Evolutionary conservation across 2,888 invertebrate genomes (phyloP).

Genomic region (Lottia scabra): DNA sequence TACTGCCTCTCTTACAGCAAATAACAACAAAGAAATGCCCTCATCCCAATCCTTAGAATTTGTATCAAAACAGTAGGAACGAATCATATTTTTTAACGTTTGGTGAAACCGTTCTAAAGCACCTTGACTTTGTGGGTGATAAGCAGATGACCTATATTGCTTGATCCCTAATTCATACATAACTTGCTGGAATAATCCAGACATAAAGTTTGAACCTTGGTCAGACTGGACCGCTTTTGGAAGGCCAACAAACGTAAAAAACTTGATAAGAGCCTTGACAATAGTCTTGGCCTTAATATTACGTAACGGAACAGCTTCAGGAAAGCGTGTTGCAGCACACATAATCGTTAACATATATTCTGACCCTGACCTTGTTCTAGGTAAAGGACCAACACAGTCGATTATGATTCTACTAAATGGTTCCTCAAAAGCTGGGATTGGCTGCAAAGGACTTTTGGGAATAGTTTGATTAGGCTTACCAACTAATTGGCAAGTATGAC

Average conservation of each 20-base stretch:
- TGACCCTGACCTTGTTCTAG: slow-evolving; percentile 21
- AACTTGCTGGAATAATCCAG: slow-evolving; percentile 31
- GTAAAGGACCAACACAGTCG: slow-evolving; percentile 34
- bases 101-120: slow-evolving; percentile 32
- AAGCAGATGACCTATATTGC: slow-evolving; percentile 24
- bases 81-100: slow-evolving; percentile 26
- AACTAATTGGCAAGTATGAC: slow-evolving; percentile 23
- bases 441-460: slow-evolving; percentile 17
- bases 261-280: slow-evolving; percentile 11
- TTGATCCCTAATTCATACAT: slow-evolving; percentile 26
- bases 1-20: slow-evolving; percentile 29
- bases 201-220: slow-evolving; percentile 35
- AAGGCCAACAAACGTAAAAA: slow-evolving; percentile 9
- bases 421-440: slow-evolving; percentile 21
- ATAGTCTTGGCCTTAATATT: slow-evolving; percentile 21
- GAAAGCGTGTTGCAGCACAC: slow-evolving; percentile 31
- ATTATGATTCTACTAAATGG: slow-evolving; percentile 28
- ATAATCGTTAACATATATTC: slow-evolving; percentile 29
- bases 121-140: slow-evolving; percentile 27
- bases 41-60: slow-evolving; percentile 27
- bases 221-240: slow-evolving; percentile 24
- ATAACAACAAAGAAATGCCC: slow-evolving; percentile 23
- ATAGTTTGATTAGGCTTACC: slow-evolving; percentile 26
- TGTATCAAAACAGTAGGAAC: slow-evolving; percentile 27
- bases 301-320: slow-evolving; percentile 39